A percentile compares a stretch with the other conserved stretches of the same genome.
Evolutionary conservation across 2,888 invertebrate species (phyloP).

Genomic region (Prosopocoilus inquinatus): DNA sequence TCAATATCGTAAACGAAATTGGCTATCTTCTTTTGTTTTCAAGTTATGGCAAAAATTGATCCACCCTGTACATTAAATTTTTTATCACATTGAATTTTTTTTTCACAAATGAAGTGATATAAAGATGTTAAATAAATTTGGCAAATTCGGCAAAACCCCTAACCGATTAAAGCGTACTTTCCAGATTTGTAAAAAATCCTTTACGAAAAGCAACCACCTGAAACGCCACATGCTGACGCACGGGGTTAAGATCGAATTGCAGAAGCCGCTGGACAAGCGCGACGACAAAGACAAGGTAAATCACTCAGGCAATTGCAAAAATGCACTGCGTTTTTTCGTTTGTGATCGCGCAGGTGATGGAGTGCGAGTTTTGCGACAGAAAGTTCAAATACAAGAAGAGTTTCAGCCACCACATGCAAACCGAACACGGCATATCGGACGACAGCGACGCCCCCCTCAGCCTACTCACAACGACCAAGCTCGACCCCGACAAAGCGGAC

Average conservation of each 20-base stretch:
- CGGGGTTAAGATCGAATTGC: constrained; percentile 6
- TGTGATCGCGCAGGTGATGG: constrained; percentile 38
- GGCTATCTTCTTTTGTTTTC: too few relatives aligned
- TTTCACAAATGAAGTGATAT: too few relatives aligned
- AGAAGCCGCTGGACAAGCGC: constrained; percentile 2
- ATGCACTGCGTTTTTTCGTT: constrained; percentile 10
- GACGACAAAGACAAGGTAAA: constrained; percentile 12
- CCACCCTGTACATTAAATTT: too few relatives aligned
- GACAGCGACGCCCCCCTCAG: constrained; percentile 31
- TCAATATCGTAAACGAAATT: too few relatives aligned
- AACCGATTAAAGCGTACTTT: too few relatives aligned
- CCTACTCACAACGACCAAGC: constrained; percentile 2
- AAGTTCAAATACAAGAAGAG: constrained; percentile 51
- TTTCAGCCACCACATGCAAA: constrained; percentile 48
- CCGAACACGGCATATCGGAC: constrained; percentile 49
- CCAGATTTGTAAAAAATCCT: constrained; percentile 45
- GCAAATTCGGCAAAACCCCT: too few relatives aligned
- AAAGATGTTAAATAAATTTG: too few relatives aligned
- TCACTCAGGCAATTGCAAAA: background rate
- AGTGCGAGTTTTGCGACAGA: constrained; percentile 51
- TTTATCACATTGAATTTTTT: too few relatives aligned
- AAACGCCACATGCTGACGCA: constrained; percentile 44
- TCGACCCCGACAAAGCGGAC: background rate
- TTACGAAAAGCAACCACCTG: constrained; percentile 44
- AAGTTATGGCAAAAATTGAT: too few relatives aligned